Conservation (phyloP, 2,888 invertebrate genomes). For the Mesochorus sp. region DNA sequence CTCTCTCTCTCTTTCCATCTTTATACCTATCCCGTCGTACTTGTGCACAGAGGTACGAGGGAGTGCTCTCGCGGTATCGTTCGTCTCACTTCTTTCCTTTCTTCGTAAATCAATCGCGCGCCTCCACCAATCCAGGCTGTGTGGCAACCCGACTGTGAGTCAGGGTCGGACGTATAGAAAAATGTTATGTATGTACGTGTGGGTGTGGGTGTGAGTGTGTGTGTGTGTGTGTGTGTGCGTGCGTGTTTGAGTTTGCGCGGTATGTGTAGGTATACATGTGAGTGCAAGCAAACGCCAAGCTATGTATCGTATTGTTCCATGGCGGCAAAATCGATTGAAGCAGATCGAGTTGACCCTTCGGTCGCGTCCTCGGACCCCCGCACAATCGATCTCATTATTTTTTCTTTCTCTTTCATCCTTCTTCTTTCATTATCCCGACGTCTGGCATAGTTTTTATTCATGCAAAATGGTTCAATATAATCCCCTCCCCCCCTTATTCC, state of each 20-base stretch:
- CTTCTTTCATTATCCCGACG: conserved; percentile 15
- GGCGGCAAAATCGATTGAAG: conserved; percentile 64
- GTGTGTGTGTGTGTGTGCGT: not conserved
- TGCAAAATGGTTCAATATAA: conserved; percentile 34
- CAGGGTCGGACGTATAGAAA: conserved; percentile 30
- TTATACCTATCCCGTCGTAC: conserved; percentile 1
- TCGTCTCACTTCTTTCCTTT: conserved; percentile 65
- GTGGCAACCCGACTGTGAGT: conserved; percentile 59
- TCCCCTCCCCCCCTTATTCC: no score
- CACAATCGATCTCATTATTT: conserved; percentile 47
- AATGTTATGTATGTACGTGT: conserved; percentile 6
- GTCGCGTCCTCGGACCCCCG: conserved; percentile 60
- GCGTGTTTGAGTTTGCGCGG: no score
- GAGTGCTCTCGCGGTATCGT: conserved; percentile 59
- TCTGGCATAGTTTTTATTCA: conserved; percentile 46
- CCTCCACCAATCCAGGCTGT: conserved; percentile 64
- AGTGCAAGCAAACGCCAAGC: conserved; percentile 2
- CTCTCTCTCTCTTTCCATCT: conserved; percentile 4
- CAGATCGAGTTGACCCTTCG: conserved; percentile 66
- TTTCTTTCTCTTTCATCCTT: not conserved
- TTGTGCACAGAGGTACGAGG: conserved; percentile 47
- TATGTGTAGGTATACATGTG: not conserved
- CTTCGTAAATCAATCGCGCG: conserved; percentile 76
- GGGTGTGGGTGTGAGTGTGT: no score
- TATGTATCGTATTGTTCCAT: conserved; percentile 54